Base-by-base conservation (phyloP, 1,140 invertebrate species). In the Condylostylus longicornis region DNA sequence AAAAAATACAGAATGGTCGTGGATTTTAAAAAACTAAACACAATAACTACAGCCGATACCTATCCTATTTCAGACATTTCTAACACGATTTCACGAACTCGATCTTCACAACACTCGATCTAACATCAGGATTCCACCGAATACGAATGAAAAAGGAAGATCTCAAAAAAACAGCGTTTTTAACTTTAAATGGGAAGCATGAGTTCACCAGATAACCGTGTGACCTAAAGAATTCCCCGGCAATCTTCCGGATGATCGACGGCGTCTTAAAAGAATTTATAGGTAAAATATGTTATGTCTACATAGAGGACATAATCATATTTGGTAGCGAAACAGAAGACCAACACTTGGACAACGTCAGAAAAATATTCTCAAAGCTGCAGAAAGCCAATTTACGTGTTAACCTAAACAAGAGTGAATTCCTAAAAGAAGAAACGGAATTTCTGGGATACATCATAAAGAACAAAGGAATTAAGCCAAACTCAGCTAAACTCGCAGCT, bases 1-100 rank as follows among this genome's bases (percentile, higher is more conserved):
- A 33, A 47, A 8, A 15, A 45, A 5, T 23, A 9, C 7, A 40
- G 65, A 6, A 47, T 61, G 5, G 49, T 48, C 14, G 44, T 58
- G 7, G 51, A 59, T 38, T 58, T 46, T 35, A 18, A 53, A 14
- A 41, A 38, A 35, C 29, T 61, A 0, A 61, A 61, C 29, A 30
- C 42, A 30, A 35, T 49, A 21, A 69, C 62, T 0, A 50, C 44
- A 21, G 31, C 44, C 32, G 62, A 69, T 38, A 40, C 40, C 17
- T 68, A 52, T 44, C 68, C 68, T 1, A 37, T 72, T 5, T 65
- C 66, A 9, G 47, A 51, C 7, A 61, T 69, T 12, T 54, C 61
- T 14, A 58, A 65, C 10, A 58, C 49, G 39, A 14, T 43, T 72
- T 8, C 53, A 62, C 37, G 38, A 40, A 10, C 30, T 69, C 20